phyloP scores from a whole-genome alignment of 2,797 vertebrate genomes.

The Falco naumanni region DNA sequence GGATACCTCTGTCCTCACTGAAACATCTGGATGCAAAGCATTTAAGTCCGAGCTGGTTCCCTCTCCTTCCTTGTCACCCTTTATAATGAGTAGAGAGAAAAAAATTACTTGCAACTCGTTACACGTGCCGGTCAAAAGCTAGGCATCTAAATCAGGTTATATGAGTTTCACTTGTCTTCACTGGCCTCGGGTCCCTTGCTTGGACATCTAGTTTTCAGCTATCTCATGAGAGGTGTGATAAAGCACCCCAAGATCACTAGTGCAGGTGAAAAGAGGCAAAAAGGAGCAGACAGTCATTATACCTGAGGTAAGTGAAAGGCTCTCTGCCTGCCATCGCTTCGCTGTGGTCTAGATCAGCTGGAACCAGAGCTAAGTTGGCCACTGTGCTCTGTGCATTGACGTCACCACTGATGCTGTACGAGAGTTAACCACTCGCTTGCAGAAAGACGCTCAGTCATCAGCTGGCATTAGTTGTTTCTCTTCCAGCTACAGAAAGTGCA shows the following conservation, averaged over 20 bases:
- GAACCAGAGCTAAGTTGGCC: background rate
- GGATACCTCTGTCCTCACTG: background rate
- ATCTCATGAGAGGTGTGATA: background rate
- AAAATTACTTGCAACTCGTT: background rate
- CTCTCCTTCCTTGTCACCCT: background rate
- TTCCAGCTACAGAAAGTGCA: background rate
- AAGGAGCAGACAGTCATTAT: background rate
- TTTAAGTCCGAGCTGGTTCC: background rate
- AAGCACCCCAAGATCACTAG: background rate
- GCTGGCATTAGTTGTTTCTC: background rate
- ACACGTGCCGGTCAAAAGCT: background rate
- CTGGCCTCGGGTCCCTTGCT: background rate
- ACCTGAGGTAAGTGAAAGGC: background rate
- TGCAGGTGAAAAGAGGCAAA: background rate
- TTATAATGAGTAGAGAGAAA: background rate
- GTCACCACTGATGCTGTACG: rapidly evolving
- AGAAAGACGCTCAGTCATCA: too few species aligned
- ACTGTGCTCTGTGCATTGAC: rapidly evolving
- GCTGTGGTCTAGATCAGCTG: background rate
- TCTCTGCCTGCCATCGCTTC: background rate
- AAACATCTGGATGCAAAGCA: background rate
- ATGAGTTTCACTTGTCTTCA: background rate
- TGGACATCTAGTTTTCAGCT: background rate
- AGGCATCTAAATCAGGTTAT: background rate
- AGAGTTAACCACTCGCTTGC: background rate